Conservation (phyloP, 92 coral and sea anemone species). For the Diadumene lineata region DNA sequence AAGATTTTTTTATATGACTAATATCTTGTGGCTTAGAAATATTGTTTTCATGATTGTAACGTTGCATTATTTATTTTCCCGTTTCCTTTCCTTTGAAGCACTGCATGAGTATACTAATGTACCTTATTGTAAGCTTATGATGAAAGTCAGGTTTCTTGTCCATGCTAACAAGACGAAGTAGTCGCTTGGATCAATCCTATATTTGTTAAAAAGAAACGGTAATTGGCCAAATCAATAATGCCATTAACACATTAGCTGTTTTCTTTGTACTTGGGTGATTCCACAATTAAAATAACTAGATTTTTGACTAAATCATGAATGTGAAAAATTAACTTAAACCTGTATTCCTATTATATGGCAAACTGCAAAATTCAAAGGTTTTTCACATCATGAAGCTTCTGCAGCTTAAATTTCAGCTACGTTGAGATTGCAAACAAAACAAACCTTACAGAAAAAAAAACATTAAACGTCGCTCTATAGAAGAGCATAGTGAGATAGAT, state of each 20-base stretch:
- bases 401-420: too few relatives aligned
- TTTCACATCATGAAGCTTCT: too few relatives aligned
- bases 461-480: too few relatives aligned
- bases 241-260: conserved; percentile 4
- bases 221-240: conserved; percentile 1
- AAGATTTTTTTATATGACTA: not conserved
- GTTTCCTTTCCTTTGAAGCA: not conserved
- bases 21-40: not conserved
- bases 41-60: not conserved
- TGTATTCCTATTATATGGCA: too few relatives aligned
- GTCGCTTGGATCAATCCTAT: not conserved
- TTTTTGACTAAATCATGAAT: not conserved
- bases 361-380: too few relatives aligned
- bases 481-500: too few relatives aligned
- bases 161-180: not conserved
- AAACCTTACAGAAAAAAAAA: too few relatives aligned
- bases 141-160: not conserved
- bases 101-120: not conserved
- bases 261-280: not conserved
- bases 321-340: too few relatives aligned
- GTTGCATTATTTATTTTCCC: not conserved
- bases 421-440: too few relatives aligned
- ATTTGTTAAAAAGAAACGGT: conserved; percentile 7
- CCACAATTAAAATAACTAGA: not conserved
- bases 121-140: not conserved